These are phyloP conservation scores for Echiichthys vipera DNA, from an alignment of 2,797 vertebrate genomes.

Conservation along the genomic window DNA sequence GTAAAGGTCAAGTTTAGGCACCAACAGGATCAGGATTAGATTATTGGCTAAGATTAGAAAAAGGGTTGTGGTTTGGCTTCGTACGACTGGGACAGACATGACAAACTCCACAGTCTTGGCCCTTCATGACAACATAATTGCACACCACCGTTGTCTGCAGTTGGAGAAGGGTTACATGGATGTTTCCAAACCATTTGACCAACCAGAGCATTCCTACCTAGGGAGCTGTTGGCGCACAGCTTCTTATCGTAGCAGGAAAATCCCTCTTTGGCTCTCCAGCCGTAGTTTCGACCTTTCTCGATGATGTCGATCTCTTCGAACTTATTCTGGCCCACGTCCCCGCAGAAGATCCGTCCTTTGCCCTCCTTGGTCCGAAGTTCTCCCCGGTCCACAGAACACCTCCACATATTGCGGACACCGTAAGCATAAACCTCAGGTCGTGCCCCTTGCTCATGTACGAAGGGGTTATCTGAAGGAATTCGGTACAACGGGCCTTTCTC, in stretches of 20 bases:
- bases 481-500: constrained; percentile 88
- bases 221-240: constrained; percentile 91
- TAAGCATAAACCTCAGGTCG: constrained; percentile 93
- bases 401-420: constrained; percentile 97
- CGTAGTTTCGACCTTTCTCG: constrained; percentile 92
- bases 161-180: background rate
- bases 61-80: no score
- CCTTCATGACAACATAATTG: background rate
- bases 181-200: background rate
- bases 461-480: constrained; percentile 93
- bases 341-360: constrained; percentile 94
- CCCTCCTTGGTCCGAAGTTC: constrained; percentile 87
- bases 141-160: background rate
- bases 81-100: no score
- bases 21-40: no score
- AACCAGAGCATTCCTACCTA: constrained; percentile 82
- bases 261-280: constrained; percentile 96
- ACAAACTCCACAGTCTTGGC: no score
- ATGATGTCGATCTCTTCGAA: constrained; percentile 95
- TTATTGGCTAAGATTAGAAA: no score
- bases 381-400: constrained; percentile 94
- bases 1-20: no score
- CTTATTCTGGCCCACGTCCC: constrained; percentile 96
- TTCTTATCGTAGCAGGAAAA: constrained; percentile 96
- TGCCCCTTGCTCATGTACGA: constrained; percentile 81